Conservation (phyloP, 2,888 invertebrate species). For the Lithosia quadra region DNA sequence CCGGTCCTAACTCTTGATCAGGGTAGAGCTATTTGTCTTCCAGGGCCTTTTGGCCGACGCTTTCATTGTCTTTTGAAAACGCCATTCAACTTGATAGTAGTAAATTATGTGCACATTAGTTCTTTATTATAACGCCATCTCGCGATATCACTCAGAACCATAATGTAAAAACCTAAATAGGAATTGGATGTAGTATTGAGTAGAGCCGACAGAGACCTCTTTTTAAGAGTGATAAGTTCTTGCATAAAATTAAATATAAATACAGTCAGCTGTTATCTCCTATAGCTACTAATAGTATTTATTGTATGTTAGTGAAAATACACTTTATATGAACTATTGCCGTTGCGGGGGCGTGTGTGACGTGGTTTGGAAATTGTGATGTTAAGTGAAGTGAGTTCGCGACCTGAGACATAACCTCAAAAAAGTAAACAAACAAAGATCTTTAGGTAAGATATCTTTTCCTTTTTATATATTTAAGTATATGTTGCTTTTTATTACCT, state of each 20-base stretch:
- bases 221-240: constrained; percentile 13
- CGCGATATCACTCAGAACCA: constrained; percentile 29
- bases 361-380: constrained; percentile 22
- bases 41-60: no score
- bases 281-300: constrained; percentile 35
- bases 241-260: constrained; percentile 15
- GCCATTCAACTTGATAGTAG: no score
- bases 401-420: constrained; percentile 57
- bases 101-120: not conserved
- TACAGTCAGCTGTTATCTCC: constrained; percentile 50
- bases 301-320: constrained; percentile 34
- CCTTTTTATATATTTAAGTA: constrained; percentile 23
- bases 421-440: constrained; percentile 50
- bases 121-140: constrained; percentile 45
- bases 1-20: no score
- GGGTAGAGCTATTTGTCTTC: no score
- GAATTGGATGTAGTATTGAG: constrained; percentile 43
- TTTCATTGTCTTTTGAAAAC: no score
- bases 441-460: constrained; percentile 47
- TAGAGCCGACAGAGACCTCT: constrained; percentile 41
- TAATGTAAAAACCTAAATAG: constrained; percentile 5
- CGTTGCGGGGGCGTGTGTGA: constrained; percentile 17
- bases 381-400: constrained; percentile 23
- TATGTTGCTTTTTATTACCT: not conserved
- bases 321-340: constrained; percentile 20